Percentiles rank a stretch among this genome's conserved stretches.
Evolutionary conservation across 2,797 vertebrate species (phyloP).

Genomic region (Sarcoramphus papa): DNA sequence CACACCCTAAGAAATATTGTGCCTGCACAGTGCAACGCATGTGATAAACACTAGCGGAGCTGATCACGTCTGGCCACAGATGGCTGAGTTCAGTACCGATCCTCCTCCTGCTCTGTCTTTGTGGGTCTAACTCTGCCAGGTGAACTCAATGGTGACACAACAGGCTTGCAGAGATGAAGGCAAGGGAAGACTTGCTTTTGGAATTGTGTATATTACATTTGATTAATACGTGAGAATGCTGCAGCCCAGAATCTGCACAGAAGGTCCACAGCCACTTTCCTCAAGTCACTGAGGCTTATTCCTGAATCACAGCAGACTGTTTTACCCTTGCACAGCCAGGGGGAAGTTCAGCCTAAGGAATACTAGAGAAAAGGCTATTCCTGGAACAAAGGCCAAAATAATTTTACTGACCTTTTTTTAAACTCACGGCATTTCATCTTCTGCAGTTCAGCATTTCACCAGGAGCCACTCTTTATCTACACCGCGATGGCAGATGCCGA

Average conservation of each 20-base stretch:
- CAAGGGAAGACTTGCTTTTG: not conserved
- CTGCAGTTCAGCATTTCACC: not conserved
- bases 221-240: not conserved
- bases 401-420: not conserved
- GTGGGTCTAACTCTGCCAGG: not conserved
- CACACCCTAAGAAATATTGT: conserved; percentile 13
- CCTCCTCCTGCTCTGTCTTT: not conserved
- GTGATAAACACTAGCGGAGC: not conserved
- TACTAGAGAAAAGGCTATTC: not conserved
- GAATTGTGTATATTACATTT: not conserved
- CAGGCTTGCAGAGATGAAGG: not conserved
- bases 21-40: not conserved
- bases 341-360: not conserved
- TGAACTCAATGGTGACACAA: not conserved
- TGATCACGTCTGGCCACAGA: not conserved
- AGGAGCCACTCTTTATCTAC: not conserved
- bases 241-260: not conserved
- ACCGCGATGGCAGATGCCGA: accelerated
- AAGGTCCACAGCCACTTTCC: not conserved
- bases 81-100: not conserved
- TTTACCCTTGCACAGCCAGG: not conserved
- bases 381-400: not conserved
- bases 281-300: not conserved
- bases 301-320: not conserved
- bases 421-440: not conserved